Conservation (phyloP, 1,140 invertebrate genomes). For the fruit fly (Drosophila melanogaster) region Release_6_plus_ISO1_MT NC_004354.4:6795501-6796000, state of each 20-base stretch:
- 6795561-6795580: slow-evolving; percentile 43
- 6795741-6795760: slow-evolving; percentile 52
- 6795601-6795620: slow-evolving; percentile 73
- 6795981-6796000: no score
- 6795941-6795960: neutral
- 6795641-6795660: slow-evolving; percentile 25
- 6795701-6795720: neutral
- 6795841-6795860: neutral
- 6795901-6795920: neutral
- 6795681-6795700: slow-evolving; percentile 26
- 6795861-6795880: neutral
- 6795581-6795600: slow-evolving; percentile 80
- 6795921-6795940: neutral
- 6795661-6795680: slow-evolving; percentile 48
- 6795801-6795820: slow-evolving; percentile 9
- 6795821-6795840: neutral
- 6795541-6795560: slow-evolving; percentile 6
- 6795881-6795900: neutral
- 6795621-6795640: slow-evolving; percentile 70
- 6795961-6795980: neutral
- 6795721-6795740: slow-evolving; percentile 32
- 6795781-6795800: slow-evolving; percentile 1
- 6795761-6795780: slow-evolving; percentile 37
- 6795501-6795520: neutral
- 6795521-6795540: neutral